A percentile compares a stretch with the other conserved stretches of the same genome.
These are phyloP conservation scores for Perdita meconis DNA, from an alignment of 2,888 invertebrate genomes.

Conservation along the genomic window DNA sequence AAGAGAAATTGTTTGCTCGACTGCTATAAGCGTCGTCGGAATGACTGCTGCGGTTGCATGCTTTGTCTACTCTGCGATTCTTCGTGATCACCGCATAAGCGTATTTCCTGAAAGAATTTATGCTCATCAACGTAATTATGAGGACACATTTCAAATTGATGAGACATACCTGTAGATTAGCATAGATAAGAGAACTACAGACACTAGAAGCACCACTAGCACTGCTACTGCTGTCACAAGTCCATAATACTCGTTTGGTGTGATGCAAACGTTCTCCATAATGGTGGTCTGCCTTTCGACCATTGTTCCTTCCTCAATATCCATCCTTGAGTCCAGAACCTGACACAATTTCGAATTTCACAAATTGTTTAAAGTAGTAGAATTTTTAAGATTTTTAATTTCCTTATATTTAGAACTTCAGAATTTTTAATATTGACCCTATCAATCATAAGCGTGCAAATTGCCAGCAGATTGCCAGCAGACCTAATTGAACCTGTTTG, in stretches of 20 bases:
- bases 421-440: too few species aligned
- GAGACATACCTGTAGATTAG: slow-evolving; percentile 89
- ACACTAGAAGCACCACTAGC: slow-evolving; percentile 90
- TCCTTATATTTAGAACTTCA: too few species aligned
- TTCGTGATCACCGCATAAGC: slow-evolving; percentile 87
- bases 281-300: slow-evolving; percentile 85
- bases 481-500: too few species aligned
- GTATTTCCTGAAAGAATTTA: slow-evolving; percentile 87
- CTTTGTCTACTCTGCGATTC: slow-evolving; percentile 78
- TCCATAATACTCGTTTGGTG: slow-evolving; percentile 93
- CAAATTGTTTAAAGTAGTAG: neutral
- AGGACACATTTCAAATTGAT: neutral
- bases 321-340: slow-evolving; percentile 91
- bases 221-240: slow-evolving; percentile 92
- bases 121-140: neutral
- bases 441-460: too few species aligned
- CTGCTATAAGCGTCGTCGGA: slow-evolving; percentile 76
- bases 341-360: slow-evolving; percentile 75
- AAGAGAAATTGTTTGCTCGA: slow-evolving; percentile 83
- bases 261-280: slow-evolving; percentile 90
- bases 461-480: too few species aligned
- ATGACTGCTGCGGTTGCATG: slow-evolving; percentile 80
- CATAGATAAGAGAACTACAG: slow-evolving; percentile 90
- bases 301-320: slow-evolving; percentile 82
- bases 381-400: too few species aligned